Percentiles rank a stretch among this genome's conserved stretches.
Conservation (phyloP, 2,797 vertebrate species). For the Hyperoplus lanceolatus region DNA sequence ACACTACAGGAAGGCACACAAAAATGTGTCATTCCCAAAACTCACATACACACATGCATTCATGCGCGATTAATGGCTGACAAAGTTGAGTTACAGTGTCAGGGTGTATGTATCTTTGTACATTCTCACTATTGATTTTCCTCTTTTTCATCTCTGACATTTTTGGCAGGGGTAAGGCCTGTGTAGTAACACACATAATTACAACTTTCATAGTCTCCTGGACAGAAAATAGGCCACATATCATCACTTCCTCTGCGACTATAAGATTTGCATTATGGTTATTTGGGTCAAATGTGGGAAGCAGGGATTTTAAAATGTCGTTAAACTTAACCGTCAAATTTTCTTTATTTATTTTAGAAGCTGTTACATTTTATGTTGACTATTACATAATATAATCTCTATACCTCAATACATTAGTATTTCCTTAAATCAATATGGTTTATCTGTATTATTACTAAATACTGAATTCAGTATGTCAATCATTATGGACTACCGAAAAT, state of each 20-base stretch:
- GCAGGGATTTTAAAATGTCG: background rate
- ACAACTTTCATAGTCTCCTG: slow-evolving; percentile 42
- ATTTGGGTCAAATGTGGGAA: slow-evolving; percentile 17
- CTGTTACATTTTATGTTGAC: background rate
- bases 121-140: slow-evolving; percentile 71
- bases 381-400: background rate
- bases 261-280: slow-evolving; percentile 23
- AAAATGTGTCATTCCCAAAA: slow-evolving; percentile 20
- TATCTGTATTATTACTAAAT: background rate
- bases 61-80: slow-evolving; percentile 58
- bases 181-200: slow-evolving; percentile 59
- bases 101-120: slow-evolving; percentile 63
- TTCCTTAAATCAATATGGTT: background rate
- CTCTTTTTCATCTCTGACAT: slow-evolving; percentile 65
- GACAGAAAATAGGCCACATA: slow-evolving; percentile 58
- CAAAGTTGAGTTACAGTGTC: slow-evolving; percentile 69
- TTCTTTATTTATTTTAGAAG: background rate
- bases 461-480: background rate
- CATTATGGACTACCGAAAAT: background rate
- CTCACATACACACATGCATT: slow-evolving; percentile 25
- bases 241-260: slow-evolving; percentile 34
- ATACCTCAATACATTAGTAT: background rate
- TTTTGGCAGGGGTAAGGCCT: slow-evolving; percentile 56
- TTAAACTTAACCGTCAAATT: slow-evolving; percentile 24
- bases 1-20: slow-evolving; percentile 38